Percentiles rank a stretch among this genome's conserved stretches.
These are phyloP conservation scores for Otocyon megalotis DNA, from an alignment of 2,113 vertebrate species.

Conservation along the genomic window DNA sequence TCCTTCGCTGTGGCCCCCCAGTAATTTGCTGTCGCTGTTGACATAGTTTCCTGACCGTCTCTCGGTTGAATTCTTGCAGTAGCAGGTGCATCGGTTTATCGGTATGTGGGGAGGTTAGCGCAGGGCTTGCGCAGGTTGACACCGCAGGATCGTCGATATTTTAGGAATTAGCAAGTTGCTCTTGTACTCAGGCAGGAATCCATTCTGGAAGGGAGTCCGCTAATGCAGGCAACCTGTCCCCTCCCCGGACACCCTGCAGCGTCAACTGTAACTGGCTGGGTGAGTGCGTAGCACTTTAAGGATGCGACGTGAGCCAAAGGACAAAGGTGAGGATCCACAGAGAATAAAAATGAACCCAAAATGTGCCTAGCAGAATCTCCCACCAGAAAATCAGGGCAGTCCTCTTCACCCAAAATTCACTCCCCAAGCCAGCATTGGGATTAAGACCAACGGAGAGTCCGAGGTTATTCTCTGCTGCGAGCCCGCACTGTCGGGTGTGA, in stretches of 20 bases:
- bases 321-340: not conserved
- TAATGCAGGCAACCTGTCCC: not conserved
- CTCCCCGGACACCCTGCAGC: not conserved
- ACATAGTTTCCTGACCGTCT: not conserved
- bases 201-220: not conserved
- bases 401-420: constrained; percentile 23
- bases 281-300: not conserved
- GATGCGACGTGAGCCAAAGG: not conserved
- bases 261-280: not conserved
- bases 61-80: constrained; percentile 17
- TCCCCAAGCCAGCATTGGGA: not conserved
- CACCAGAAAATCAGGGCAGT: not conserved
- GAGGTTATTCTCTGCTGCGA: not conserved
- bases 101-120: not conserved
- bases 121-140: not conserved
- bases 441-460: not conserved
- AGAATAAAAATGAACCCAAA: not conserved
- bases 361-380: not conserved
- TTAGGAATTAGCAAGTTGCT: not conserved
- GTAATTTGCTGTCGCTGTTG: not conserved
- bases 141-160: not conserved
- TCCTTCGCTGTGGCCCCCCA: not conserved
- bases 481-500: not conserved
- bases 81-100: not conserved
- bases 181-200: not conserved